A percentile compares a stretch with the other conserved stretches of the same genome.
Conservation (phyloP, 2,797 vertebrate species). For the Euthynnus affinis region DNA sequence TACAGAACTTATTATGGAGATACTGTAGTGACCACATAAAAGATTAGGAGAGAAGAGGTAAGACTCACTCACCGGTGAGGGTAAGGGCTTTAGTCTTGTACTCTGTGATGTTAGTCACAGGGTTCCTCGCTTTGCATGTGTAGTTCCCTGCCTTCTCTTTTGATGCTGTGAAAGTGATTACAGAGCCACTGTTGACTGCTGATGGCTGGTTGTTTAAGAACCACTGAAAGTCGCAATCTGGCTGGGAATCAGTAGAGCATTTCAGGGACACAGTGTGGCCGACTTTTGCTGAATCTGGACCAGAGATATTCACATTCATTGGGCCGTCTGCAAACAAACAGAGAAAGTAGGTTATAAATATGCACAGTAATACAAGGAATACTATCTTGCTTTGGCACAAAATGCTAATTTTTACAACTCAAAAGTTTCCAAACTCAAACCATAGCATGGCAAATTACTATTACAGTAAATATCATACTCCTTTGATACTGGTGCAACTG, state of each 20-base stretch:
- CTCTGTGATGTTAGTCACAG: constrained; percentile 75
- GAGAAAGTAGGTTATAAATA: not conserved
- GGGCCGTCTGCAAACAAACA: constrained; percentile 81
- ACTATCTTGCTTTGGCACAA: not conserved
- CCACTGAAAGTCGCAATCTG: constrained; percentile 77
- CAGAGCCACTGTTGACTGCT: not conserved
- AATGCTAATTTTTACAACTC: not conserved
- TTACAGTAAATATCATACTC: not conserved
- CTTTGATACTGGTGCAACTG: constrained; percentile 76
- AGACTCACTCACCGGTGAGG: constrained; percentile 69
- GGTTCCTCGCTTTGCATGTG: constrained; percentile 81
- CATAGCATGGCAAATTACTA: not conserved
- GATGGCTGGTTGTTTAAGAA: constrained; percentile 27
- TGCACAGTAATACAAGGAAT: not conserved
- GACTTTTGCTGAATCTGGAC: not conserved
- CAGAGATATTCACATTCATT: constrained; percentile 60
- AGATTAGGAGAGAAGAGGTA: not conserved
- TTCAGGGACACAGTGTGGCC: not conserved
- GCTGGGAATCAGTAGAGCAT: constrained; percentile 77
- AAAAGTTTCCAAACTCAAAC: constrained; percentile 10
- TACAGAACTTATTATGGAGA: not conserved
- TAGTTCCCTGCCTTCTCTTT: constrained; percentile 52
- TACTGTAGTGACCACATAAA: not conserved
- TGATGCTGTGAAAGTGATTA: constrained; percentile 12
- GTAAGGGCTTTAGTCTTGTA: constrained; percentile 31